Conservation (phyloP, 2,113 vertebrate species). For the Ranitomeya imitator region DNA sequence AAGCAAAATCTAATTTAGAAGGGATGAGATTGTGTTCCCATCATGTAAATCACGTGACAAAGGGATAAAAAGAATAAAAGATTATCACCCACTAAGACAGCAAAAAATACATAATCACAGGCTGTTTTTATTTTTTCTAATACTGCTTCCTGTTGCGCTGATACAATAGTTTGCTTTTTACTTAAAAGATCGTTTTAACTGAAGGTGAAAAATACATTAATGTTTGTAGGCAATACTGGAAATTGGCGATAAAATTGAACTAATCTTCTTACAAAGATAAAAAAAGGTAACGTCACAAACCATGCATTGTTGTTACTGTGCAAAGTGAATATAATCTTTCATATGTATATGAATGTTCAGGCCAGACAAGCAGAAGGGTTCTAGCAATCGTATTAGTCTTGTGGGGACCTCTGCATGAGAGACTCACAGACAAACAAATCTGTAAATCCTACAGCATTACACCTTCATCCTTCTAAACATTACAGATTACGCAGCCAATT, state of each 20-base stretch:
- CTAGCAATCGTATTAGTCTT: conserved; percentile 24
- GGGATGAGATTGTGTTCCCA: conserved; percentile 38
- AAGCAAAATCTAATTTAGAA: conserved; percentile 44
- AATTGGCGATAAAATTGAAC: conserved; percentile 35
- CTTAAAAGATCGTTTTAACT: conserved; percentile 44
- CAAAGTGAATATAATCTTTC: conserved; percentile 30
- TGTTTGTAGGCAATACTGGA: conserved; percentile 23
- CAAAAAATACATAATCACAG: conserved; percentile 39
- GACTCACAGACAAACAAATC: not conserved
- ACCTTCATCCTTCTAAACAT: conserved; percentile 21
- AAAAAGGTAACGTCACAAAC: conserved; percentile 21
- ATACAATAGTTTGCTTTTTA: conserved; percentile 43
- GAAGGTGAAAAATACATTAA: conserved; percentile 50
- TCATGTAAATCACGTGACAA: conserved; percentile 33
- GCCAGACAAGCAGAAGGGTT: conserved; percentile 25
- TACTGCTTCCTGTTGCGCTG: conserved; percentile 21
- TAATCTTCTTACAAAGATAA: conserved; percentile 50
- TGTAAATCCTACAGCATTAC: conserved; percentile 18
- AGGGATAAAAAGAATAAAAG: conserved; percentile 42
- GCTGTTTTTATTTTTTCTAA: conserved; percentile 25
- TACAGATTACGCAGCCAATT: not conserved
- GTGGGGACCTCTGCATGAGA: not conserved
- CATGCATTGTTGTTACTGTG: conserved; percentile 7
- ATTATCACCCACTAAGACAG: conserved; percentile 41
- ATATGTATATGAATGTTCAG: conserved; percentile 29